These are phyloP conservation scores for Pelagia noctiluca DNA, from an alignment of 30 jellyfish, hydroid and myxozoan genomes.

Conservation along the genomic window DNA sequence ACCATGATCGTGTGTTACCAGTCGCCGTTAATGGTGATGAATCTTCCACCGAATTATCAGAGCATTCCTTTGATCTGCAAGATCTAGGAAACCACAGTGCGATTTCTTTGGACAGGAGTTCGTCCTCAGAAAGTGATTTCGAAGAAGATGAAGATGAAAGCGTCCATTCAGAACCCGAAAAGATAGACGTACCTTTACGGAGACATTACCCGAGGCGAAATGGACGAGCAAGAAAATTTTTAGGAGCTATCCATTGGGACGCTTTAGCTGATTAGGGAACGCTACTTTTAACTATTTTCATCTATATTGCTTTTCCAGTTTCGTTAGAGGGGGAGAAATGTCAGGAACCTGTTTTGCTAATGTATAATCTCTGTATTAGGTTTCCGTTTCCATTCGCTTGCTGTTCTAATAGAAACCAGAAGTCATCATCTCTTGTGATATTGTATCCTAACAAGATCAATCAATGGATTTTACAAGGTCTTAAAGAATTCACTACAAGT, in stretches of 20 bases:
- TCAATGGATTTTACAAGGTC: too few species aligned
- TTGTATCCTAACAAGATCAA: too few species aligned
- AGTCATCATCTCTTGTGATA: too few species aligned
- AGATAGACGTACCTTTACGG: neutral
- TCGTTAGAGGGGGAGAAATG: slow-evolving; percentile 26
- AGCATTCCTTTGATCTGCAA: neutral
- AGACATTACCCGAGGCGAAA: slow-evolving; percentile 32
- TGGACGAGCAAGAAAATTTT: slow-evolving; percentile 8
- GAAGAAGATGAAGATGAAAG: neutral
- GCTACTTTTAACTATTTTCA: neutral
- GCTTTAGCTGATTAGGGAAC: neutral
- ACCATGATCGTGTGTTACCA: slow-evolving; percentile 14
- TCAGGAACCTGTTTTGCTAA: too few species aligned
- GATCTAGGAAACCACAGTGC: slow-evolving; percentile 12
- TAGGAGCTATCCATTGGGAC: neutral
- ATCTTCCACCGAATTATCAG: slow-evolving; percentile 13
- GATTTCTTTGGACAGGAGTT: neutral
- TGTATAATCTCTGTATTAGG: too few species aligned
- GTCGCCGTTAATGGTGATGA: slow-evolving; percentile 14
- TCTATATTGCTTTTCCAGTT: neutral
- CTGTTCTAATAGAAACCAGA: too few species aligned
- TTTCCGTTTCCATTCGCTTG: too few species aligned
- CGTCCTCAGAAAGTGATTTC: slow-evolving; percentile 5
- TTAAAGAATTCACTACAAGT: too few species aligned
- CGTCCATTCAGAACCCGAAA: slow-evolving; percentile 8